Base-by-base conservation (phyloP, 2,888 invertebrate genomes). In the Netelia virgata region DNA sequence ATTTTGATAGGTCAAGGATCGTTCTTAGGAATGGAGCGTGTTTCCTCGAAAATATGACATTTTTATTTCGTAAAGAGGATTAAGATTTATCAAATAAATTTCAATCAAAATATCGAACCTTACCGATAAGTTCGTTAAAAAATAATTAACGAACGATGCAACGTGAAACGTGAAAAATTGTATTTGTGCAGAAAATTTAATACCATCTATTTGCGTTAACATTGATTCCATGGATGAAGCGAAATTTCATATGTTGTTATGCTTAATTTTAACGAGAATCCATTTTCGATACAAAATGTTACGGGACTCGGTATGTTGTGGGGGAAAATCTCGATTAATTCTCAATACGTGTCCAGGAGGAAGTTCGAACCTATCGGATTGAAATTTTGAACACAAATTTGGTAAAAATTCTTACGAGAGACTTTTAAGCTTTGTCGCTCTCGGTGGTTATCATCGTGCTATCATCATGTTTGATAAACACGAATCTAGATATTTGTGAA, bases 351-450 rank as follows among this genome's bases (percentile, higher is more conserved):
- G 28, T 50, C 1, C 9, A 47, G 16, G 18, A 36, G 3, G 16
- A 64, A n/a, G 14, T 36, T 28, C 20, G 2, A 64, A n/a, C 41
- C 41, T n/a, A 55, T 64, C 28, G 43, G n/a, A 50, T 14, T 69
- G 14, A 23, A 68, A 77, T 69, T 59, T 77, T 69, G 14, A 64
- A 14, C 20, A 41, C 3, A 23, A 78, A 63, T 78, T 63, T 20
- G 53, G 70, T 41, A 41, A 70, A 41, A 63, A 78, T 61, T 53
- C 61, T 63, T 70, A 20, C 10, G 14, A 47, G 18, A 18, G 23
- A 68, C 59, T 36, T 77, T 57, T 61, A 36, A 9, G 16, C 14
- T 69, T 64, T 18, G 23, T 23, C 23, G 1, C 23, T 23, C 23
- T 23, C 23, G 23, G 2, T 23, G 23, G 23, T 23, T 23, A 23